phyloP scores from a whole-genome alignment of 1,140 invertebrate species.

The Leptoteleia sp. region DNA sequence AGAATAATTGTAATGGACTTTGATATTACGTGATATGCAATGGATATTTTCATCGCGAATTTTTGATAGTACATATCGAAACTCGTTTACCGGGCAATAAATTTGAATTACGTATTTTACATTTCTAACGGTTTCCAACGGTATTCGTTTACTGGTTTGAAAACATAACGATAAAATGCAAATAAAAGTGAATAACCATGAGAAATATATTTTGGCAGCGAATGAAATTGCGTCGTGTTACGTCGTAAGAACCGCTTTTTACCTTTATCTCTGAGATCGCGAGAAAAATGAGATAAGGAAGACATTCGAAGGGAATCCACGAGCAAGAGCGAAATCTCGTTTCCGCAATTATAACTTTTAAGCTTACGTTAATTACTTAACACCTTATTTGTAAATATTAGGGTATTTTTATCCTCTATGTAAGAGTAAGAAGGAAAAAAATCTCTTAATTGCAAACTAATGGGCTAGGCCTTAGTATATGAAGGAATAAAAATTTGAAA shows the following conservation, averaged over 20 bases:
- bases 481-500: conserved; percentile 57
- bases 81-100: too few relatives aligned
- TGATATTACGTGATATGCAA: too few relatives aligned
- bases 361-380: conserved; percentile 74
- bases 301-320: neutral
- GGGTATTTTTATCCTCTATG: conserved; percentile 70
- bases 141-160: too few relatives aligned
- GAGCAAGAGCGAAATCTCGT: conserved; percentile 3
- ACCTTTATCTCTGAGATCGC: conserved; percentile 1
- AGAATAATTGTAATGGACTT: too few relatives aligned
- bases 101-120: too few relatives aligned
- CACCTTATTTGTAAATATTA: conserved; percentile 81
- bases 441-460: conserved; percentile 60
- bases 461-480: conserved; percentile 57
- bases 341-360: conserved; percentile 68
- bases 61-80: too few relatives aligned
- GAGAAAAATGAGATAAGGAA: conserved; percentile 1
- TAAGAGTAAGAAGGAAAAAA: conserved; percentile 45
- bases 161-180: too few relatives aligned
- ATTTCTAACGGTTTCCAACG: too few relatives aligned
- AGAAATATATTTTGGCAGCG: conserved; percentile 31
- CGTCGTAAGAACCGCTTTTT: conserved; percentile 19
- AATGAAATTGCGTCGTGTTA: conserved; percentile 10
- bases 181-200: neutral
- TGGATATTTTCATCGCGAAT: too few relatives aligned